Evolutionary conservation across 2,113 vertebrate species (phyloP).

Genomic region (Accipiter virgatus): DNA sequence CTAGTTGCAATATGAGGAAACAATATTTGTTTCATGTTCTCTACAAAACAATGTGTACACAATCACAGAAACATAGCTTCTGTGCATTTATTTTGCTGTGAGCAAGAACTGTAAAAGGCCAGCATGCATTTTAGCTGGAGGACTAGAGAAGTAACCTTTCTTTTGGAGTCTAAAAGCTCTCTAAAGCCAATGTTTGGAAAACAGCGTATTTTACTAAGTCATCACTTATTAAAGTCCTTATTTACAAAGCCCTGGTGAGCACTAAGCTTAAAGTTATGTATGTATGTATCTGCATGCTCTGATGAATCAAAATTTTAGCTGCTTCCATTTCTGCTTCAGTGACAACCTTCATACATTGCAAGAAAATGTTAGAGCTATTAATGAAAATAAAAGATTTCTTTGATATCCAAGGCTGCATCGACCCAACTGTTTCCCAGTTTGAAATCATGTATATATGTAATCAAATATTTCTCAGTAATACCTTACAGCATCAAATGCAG

Average conservation of each 20-base stretch:
- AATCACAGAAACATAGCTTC: not conserved
- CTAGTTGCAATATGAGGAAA: not conserved
- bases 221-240: not conserved
- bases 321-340: not conserved
- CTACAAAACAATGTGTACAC: not conserved
- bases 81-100: not conserved
- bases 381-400: not conserved
- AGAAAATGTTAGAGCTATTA: not conserved
- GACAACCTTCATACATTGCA: not conserved
- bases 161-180: not conserved
- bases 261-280: not conserved
- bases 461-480: constrained; percentile 12
- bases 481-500: not conserved
- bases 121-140: not conserved
- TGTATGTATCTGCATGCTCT: not conserved
- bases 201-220: not conserved
- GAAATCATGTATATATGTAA: not conserved
- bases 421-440: not conserved
- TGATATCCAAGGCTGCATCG: not conserved
- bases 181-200: not conserved
- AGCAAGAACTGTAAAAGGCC: not conserved
- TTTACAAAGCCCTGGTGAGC: not conserved
- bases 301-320: not conserved
- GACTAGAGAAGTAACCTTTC: not conserved
- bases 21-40: not conserved